phyloP scores from a whole-genome alignment of 2,113 vertebrate genomes.

The Bufo bufo region DNA sequence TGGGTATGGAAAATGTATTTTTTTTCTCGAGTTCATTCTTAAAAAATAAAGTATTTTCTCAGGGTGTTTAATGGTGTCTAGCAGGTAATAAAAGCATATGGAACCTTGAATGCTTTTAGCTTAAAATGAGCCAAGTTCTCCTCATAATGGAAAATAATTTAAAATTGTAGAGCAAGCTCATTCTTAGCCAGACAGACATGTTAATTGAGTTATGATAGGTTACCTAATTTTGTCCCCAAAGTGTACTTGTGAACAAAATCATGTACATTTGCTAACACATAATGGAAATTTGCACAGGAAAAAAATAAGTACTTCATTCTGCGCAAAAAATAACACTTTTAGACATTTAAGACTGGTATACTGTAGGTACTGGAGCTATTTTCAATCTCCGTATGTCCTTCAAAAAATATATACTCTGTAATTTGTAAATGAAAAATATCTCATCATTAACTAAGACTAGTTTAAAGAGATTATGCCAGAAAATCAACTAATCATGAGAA shows the following conservation, averaged over 20 bases:
- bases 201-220: conserved; percentile 32
- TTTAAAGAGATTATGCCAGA: too few relatives aligned
- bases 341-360: neutral
- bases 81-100: conserved; percentile 43
- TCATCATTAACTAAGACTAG: too few relatives aligned
- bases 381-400: too few relatives aligned
- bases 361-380: too few relatives aligned
- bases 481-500: too few relatives aligned
- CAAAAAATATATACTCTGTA: too few relatives aligned
- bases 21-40: neutral
- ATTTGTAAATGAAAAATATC: too few relatives aligned
- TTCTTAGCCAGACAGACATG: conserved; percentile 24
- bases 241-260: conserved; percentile 17
- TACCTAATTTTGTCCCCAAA: conserved; percentile 47
- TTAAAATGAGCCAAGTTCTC: conserved; percentile 17
- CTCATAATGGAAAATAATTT: conserved; percentile 22
- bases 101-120: conserved; percentile 30
- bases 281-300: conserved; percentile 11
- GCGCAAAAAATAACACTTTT: neutral
- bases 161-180: conserved; percentile 3
- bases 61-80: conserved; percentile 16
- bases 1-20: conserved; percentile 23
- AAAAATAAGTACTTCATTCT: conserved; percentile 16
- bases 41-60: conserved; percentile 25
- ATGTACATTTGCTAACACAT: conserved; percentile 13